phyloP scores from a whole-genome alignment of 2,888 invertebrate genomes.

The Gnatocerus cornutus region DNA sequence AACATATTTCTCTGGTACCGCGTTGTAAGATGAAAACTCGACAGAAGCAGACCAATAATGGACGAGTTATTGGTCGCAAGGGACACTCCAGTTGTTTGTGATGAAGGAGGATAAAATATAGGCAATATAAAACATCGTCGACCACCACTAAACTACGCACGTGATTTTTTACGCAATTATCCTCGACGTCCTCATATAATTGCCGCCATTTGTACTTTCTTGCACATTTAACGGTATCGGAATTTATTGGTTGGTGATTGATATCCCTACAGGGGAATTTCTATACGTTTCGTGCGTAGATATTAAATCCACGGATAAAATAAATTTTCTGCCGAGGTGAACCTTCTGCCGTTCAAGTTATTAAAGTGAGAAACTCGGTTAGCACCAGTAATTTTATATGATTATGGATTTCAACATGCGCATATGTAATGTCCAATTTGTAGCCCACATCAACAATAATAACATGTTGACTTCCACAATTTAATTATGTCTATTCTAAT shows the following conservation, averaged over 20 bases:
- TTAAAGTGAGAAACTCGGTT: neutral
- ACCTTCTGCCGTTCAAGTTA: neutral
- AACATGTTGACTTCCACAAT: no score
- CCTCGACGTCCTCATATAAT: constrained; percentile 36
- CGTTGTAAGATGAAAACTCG: constrained; percentile 46
- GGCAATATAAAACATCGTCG: constrained; percentile 52
- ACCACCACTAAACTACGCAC: constrained; percentile 45
- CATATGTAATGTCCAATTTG: no score
- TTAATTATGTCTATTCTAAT: no score
- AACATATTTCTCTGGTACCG: constrained; percentile 46
- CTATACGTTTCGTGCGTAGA: constrained; percentile 15
- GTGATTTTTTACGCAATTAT: constrained; percentile 48
- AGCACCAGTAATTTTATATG: no score
- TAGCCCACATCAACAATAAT: no score
- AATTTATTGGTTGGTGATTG: constrained; percentile 43
- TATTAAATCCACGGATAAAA: constrained; percentile 12
- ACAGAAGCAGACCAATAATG: constrained; percentile 55
- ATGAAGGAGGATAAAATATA: constrained; percentile 53
- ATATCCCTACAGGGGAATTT: constrained; percentile 6
- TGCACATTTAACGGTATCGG: constrained; percentile 16
- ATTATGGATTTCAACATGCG: no score
- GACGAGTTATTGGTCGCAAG: constrained; percentile 55
- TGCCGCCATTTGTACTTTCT: constrained; percentile 39
- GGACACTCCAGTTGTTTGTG: constrained; percentile 54
- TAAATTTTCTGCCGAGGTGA: neutral